These are phyloP conservation scores for Stratiolaelaps scimitus DNA, from an alignment of 1,140 invertebrate species.

Conservation along the genomic window DNA sequence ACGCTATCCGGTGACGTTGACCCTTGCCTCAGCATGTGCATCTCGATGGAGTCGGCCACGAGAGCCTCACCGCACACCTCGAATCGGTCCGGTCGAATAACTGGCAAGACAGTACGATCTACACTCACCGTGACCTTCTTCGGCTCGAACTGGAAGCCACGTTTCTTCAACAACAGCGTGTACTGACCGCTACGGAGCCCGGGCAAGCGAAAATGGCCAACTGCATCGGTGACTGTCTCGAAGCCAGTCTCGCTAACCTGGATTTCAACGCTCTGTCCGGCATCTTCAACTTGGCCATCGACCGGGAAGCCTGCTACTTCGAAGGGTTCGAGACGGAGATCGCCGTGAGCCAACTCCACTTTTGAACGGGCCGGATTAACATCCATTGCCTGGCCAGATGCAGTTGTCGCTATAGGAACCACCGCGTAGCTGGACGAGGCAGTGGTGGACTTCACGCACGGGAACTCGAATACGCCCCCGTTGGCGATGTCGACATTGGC, in stretches of 20 bases:
- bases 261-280: not conserved
- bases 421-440: not conserved
- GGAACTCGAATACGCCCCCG: constrained; percentile 4
- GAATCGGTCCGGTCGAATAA: not conserved
- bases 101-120: not conserved
- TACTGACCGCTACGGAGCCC: not conserved
- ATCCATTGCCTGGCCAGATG: not conserved
- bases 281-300: not conserved
- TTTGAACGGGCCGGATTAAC: not conserved
- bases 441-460: not conserved
- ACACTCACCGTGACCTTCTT: not conserved
- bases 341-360: not conserved
- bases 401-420: not conserved
- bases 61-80: constrained; percentile 13
- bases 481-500: not conserved
- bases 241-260: not conserved
- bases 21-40: not conserved
- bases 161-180: not conserved
- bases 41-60: constrained; percentile 3
- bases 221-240: constrained; percentile 3
- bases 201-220: not conserved
- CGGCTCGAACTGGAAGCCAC: not conserved
- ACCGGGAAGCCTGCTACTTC: constrained; percentile 19
- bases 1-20: not conserved
- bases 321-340: not conserved